Conservation (phyloP, 2,113 vertebrate genomes). For the Maylandia zebra region DNA sequence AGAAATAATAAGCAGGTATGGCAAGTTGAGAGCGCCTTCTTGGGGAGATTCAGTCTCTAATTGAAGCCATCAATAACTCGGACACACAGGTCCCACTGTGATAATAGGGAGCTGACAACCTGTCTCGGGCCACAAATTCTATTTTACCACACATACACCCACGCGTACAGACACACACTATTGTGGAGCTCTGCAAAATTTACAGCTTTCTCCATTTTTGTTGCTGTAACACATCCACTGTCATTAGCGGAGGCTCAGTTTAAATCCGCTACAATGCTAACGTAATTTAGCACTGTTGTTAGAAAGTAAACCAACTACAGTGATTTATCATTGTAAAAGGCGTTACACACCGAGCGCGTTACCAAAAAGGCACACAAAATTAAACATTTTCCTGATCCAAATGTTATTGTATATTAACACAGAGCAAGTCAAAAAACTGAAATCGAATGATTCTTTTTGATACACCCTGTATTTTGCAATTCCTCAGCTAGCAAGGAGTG, state of each 20-base stretch:
- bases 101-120: conserved; percentile 1
- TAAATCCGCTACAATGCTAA: not conserved
- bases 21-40: not conserved
- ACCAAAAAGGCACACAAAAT: not conserved
- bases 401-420: not conserved
- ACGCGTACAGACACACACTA: not conserved
- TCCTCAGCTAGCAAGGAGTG: not conserved
- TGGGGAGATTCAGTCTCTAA: conserved; percentile 15
- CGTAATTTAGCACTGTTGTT: not conserved
- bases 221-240: not conserved
- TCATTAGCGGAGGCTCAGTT: not conserved
- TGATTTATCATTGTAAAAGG: not conserved
- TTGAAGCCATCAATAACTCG: conserved; percentile 54
- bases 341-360: not conserved
- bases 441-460: not conserved
- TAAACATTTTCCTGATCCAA: not conserved
- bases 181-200: not conserved
- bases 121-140: not conserved
- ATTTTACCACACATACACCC: not conserved
- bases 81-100: conserved; percentile 1
- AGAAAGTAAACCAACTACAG: not conserved
- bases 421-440: not conserved
- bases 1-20: conserved; percentile 8
- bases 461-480: not conserved
- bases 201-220: not conserved